Evolutionary conservation across 2,888 invertebrate species (phyloP), one percentile per base, ranked within the genome.

Genomic region (Meliscaeva auricollis): DNA sequence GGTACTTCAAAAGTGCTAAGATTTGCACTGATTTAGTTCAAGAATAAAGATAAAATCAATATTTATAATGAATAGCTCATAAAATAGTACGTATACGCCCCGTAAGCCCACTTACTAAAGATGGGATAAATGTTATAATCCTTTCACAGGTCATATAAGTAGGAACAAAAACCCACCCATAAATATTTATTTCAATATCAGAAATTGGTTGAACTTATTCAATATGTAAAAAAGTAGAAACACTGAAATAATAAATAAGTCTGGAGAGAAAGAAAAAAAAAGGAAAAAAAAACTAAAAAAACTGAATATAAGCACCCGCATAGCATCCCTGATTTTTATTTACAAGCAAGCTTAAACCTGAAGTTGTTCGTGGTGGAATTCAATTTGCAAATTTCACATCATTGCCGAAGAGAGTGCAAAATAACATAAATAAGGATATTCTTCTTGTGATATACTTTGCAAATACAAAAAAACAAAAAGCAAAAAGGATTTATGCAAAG

Each of bases 371-470:
- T 79, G 58, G 73, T 60, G 50, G 68, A 74, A 79, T 79, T 73
- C 73, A 72, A 79, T 79, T 79, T 62, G 52, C 68, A 54, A 26
- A 46, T 41, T 68, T 58, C 20, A 66, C 41, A 66, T 58, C 60
- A 58, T 60, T 68, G 74, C 60, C 58, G 8, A 32, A 30, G 9
- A 73, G 68, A 79, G 58, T 68, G 68, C 68, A 56, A 72, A 64
- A 66, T 64, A 30, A 72, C 70, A 64, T 72, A 78, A 78, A 78
- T 66, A 78, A 46, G 44, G 44, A 62, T n/a, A n/a, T 62, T 30
- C 62, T 15, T 46, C 44, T 15, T 52, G 64, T 68, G 79, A 60
- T 58, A 41, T 44, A 50, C 54, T 56, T 54, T 68, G 58, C 54
- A 60, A 73, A 73, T 73, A 73, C 52, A 38, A 13, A 38, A 38